A percentile compares a stretch with the other conserved stretches of the same genome.
Evolutionary conservation across 2,113 vertebrate genomes (phyloP).

Genomic region (Neolamprologus sp.): DNA sequence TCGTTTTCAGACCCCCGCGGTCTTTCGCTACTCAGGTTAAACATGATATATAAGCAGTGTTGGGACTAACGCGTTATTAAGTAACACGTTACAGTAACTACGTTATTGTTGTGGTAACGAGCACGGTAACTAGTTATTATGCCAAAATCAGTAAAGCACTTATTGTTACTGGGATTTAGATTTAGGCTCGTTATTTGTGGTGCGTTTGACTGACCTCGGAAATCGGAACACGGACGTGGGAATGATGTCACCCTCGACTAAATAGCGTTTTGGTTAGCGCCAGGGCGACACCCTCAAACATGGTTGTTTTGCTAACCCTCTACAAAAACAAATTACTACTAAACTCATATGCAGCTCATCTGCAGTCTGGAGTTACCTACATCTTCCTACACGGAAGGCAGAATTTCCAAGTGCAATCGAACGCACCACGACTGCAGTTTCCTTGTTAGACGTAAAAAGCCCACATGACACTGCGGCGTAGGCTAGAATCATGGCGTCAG

Average conservation of each 20-base stretch:
- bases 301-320: not conserved
- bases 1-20: not conserved
- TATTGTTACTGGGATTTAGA: not conserved
- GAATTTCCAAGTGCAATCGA: not conserved
- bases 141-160: not conserved
- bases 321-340: not conserved
- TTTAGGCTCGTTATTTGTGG: not conserved
- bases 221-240: not conserved
- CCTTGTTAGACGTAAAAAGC: not conserved
- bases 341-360: not conserved
- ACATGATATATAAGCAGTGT: not conserved
- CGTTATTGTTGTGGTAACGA: not conserved
- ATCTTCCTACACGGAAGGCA: not conserved
- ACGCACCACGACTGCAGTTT: not conserved
- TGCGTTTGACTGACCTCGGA: not conserved
- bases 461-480: not conserved
- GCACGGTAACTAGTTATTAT: not conserved
- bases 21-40: not conserved
- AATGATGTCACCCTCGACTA: not conserved
- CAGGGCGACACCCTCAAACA: not conserved
- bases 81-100: not conserved
- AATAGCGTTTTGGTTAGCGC: not conserved
- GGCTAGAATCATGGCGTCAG: not conserved
- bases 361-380: not conserved
- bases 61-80: not conserved